A percentile compares a stretch with the other conserved stretches of the same genome.
Conservation (phyloP, 2,113 vertebrate species). For the Microcebus tavaratra region DNA sequence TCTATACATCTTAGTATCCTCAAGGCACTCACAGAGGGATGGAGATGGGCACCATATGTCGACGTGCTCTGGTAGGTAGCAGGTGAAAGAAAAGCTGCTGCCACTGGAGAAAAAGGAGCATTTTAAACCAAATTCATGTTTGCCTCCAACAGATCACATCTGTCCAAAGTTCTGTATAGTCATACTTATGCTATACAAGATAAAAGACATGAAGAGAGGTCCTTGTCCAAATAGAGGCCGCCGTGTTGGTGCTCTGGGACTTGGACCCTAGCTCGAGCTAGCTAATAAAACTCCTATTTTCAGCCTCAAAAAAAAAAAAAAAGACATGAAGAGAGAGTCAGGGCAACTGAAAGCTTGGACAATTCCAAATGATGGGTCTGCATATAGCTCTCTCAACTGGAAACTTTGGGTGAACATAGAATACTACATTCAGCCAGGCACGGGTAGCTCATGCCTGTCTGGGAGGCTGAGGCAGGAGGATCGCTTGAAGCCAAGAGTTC, state of each 20-base stretch:
- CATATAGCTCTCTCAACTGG: not conserved
- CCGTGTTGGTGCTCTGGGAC: no score
- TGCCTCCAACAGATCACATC: conserved; percentile 46
- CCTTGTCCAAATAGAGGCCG: no score
- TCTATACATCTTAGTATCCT: not conserved
- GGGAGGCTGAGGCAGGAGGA: no score
- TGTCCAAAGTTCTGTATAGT: not conserved
- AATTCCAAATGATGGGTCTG: not conserved
- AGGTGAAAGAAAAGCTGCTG: conserved; percentile 32
- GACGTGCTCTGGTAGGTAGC: not conserved
- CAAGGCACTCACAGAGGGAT: not conserved
- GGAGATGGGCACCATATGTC: not conserved
- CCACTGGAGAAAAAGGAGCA: conserved; percentile 10
- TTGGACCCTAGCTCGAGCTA: no score
- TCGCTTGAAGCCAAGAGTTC: no score
- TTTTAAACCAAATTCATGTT: conserved; percentile 46
- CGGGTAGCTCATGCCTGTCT: no score
- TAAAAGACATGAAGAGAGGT: not conserved
- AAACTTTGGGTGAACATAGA: not conserved
- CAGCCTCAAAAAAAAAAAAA: no score
- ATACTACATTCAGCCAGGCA: not conserved
- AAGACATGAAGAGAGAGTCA: not conserved
- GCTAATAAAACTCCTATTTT: no score
- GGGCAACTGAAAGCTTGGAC: not conserved
- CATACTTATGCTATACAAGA: not conserved